Evolutionary conservation across 2,113 vertebrate species (phyloP).

Genomic region (Pelmatolapia mariae): DNA sequence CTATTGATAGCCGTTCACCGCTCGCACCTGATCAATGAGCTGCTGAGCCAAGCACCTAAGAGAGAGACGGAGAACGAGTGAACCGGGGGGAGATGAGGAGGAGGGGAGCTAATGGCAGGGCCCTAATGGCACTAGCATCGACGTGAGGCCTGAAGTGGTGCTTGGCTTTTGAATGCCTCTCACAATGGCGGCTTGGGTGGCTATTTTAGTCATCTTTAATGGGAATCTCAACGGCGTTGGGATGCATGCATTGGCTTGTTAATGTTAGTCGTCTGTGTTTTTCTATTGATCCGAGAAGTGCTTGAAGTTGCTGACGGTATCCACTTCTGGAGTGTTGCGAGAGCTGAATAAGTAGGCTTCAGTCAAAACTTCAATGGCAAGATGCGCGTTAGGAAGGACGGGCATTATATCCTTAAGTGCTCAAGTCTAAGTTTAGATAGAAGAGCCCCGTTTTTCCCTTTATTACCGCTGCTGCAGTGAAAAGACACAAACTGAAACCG

Average conservation of each 20-base stretch:
- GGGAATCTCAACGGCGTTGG: background rate
- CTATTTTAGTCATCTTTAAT: slow-evolving; percentile 42
- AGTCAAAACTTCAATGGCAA: background rate
- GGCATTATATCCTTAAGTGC: background rate
- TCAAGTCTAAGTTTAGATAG: background rate
- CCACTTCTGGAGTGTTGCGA: background rate
- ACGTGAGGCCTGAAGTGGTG: slow-evolving; percentile 22
- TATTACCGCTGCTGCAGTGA: background rate
- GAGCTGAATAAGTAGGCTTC: background rate
- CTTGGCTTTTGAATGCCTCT: slow-evolving; percentile 22
- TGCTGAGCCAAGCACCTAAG: background rate
- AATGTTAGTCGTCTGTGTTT: background rate
- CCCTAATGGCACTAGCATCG: slow-evolving; percentile 40
- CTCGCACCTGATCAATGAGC: slow-evolving; percentile 42
- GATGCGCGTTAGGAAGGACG: background rate
- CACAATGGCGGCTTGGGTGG: background rate
- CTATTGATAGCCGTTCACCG: slow-evolving; percentile 4
- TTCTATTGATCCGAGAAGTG: slow-evolving; percentile 12
- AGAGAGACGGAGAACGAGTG: background rate
- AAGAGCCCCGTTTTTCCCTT: background rate
- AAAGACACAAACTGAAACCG: background rate
- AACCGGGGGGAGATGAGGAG: background rate
- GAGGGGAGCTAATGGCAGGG: slow-evolving; percentile 41
- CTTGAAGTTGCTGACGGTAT: background rate
- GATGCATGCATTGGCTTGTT: background rate